Evolutionary conservation across 2,113 vertebrate species (phyloP).

Genomic region (Daboia siamensis): DNA sequence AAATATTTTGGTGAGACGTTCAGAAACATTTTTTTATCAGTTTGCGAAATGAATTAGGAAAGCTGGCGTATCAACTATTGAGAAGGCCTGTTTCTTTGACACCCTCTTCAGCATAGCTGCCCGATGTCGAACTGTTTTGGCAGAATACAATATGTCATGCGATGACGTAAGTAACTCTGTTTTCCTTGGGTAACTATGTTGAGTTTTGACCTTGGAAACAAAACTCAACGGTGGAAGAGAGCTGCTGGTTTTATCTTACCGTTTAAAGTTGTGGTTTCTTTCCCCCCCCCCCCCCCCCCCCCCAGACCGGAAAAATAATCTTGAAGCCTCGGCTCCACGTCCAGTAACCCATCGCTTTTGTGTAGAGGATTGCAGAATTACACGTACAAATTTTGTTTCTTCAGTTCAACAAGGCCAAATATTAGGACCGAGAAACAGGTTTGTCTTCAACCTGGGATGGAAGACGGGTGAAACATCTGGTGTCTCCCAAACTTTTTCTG

Average conservation of each 20-base stretch:
- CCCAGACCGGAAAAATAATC: conserved; percentile 97
- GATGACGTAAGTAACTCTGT: conserved; percentile 86
- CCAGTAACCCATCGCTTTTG: conserved; percentile 75
- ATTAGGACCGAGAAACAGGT: conserved; percentile 42
- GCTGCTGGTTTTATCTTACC: background rate
- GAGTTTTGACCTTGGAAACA: background rate
- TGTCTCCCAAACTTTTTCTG: conserved; percentile 49
- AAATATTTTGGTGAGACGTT: background rate
- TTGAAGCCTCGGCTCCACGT: conserved; percentile 95
- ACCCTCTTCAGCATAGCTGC: conserved; percentile 85
- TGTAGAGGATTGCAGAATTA: conserved; percentile 45
- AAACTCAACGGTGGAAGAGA: rapidly evolving
- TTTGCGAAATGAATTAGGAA: background rate
- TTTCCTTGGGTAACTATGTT: background rate
- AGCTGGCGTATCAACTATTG: background rate
- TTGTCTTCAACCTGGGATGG: conserved; percentile 49
- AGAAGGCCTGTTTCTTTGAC: conserved; percentile 72
- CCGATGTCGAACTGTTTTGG: conserved; percentile 93
- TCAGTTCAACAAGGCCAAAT: conserved; percentile 56
- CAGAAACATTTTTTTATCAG: background rate
- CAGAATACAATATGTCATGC: conserved; percentile 99
- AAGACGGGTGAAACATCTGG: conserved; percentile 68
- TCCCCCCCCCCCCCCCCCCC: conserved; percentile 7
- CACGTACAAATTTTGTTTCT: conserved; percentile 58
- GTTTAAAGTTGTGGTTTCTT: background rate